Evolutionary conservation across 2,888 invertebrate species (phyloP).

Genomic region (Cephus sareptanus): DNA sequence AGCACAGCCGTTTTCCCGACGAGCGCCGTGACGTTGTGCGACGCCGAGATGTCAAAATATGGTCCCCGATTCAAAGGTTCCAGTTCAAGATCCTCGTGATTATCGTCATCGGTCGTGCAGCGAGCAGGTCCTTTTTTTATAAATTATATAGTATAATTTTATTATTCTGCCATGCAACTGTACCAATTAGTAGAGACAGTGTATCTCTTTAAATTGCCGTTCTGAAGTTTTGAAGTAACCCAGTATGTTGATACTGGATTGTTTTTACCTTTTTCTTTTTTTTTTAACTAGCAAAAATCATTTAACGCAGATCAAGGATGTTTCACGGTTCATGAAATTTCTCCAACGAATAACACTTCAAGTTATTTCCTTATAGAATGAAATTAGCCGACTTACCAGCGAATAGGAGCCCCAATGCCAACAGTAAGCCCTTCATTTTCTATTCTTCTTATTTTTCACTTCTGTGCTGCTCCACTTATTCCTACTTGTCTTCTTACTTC

Average conservation of each 20-base stretch:
- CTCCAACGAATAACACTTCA: background rate
- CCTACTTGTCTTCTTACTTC: background rate
- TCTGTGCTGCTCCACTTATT: background rate
- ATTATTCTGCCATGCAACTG: conserved; percentile 5
- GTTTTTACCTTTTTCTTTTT: background rate
- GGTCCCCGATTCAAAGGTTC: conserved; percentile 72
- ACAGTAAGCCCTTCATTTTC: conserved; percentile 60
- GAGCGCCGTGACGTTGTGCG: conserved; percentile 81
- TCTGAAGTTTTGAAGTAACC: background rate
- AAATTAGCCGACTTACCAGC: conserved; percentile 52
- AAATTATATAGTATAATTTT: background rate
- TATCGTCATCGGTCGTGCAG: conserved; percentile 59
- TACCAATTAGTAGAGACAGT: background rate
- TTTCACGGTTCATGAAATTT: background rate
- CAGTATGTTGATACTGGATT: background rate
- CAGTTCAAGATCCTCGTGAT: conserved; percentile 62
- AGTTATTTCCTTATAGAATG: background rate
- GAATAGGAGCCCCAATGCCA: conserved; percentile 59
- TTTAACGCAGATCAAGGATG: background rate
- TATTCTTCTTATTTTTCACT: conserved; percentile 27
- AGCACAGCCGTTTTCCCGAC: conserved; percentile 82
- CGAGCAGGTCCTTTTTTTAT: conserved; percentile 50
- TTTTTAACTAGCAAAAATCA: background rate
- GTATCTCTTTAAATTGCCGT: background rate
- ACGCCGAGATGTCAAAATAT: conserved; percentile 77